Base-by-base conservation (phyloP, 2,888 invertebrate species). In the Gryllus longicercus region DNA sequence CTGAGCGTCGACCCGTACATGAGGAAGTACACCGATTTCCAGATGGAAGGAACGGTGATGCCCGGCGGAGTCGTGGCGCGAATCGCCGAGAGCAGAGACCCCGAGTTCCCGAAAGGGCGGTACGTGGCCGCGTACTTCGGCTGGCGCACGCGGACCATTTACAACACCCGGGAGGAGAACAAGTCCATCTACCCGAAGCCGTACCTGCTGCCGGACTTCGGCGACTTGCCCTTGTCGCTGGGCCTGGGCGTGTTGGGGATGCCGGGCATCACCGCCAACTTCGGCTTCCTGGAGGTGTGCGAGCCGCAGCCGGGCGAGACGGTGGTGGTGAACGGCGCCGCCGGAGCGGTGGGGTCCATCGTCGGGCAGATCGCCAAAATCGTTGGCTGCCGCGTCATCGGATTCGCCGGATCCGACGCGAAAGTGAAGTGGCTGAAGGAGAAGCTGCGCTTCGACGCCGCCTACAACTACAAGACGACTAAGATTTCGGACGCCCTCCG, bases 221-320 rank as follows among this genome's bases (percentile, higher is more conserved):
- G 85, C 21, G 84, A 84, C 21, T 82, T 86, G 2, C 84, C 86
- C 2, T 83, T 84, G 38, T 86, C 86, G 0, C 83, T 85, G 74
- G 84, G 85, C 11, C 82, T 87, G 5, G 87, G 87, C 50, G 82
- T 84, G 14, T 80, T 87, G 12, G 87, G 87, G 63, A 86, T 86
- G 85, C 86, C 86, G 50, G 87, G 86, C 11, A 92, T 91, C 84
- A 93, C 94, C 2, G 93, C 94, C 0, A 93, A 93, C 84, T 94
- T 94, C 87, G 95, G 94, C 1, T 87, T 94, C 18, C 86, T 92
- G 82, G 92, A 94, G 83, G 87, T 94, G 81, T 94, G 93, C 83
- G 86, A 91, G 82, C 93, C 94, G 2, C 92, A 93, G 86, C 83
- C 89, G 8, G 94, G 93, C 12, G 94, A 95, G 86, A 92, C 92